Evolutionary conservation across 2,113 vertebrate species (phyloP).

Genomic region (Craseonycteris thonglongyai): DNA sequence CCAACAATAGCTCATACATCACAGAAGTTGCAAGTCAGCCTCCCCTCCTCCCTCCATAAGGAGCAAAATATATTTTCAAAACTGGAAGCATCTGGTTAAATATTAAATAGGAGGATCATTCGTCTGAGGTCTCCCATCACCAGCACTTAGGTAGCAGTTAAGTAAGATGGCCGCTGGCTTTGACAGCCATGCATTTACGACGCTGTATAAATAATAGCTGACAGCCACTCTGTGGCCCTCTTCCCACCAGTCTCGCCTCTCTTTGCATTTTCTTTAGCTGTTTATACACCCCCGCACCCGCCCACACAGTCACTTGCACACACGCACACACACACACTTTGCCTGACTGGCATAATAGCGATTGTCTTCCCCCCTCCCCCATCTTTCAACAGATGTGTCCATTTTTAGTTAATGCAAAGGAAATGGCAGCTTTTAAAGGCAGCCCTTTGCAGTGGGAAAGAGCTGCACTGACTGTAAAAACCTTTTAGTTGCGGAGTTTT

Average conservation of each 20-base stretch:
- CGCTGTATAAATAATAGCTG: slow-evolving; percentile 54
- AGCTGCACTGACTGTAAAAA: slow-evolving; percentile 54
- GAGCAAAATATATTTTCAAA: slow-evolving; percentile 42
- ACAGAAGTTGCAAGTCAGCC: slow-evolving; percentile 5
- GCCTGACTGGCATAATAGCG: slow-evolving; percentile 25
- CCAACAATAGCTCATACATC: neutral
- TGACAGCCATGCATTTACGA: slow-evolving; percentile 38
- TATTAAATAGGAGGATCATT: slow-evolving; percentile 55
- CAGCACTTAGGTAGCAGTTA: slow-evolving; percentile 49
- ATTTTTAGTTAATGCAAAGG: slow-evolving; percentile 68
- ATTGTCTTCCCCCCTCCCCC: slow-evolving; percentile 22
- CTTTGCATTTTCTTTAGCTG: slow-evolving; percentile 20
- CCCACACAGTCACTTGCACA: neutral
- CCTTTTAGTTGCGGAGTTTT: slow-evolving; percentile 50
- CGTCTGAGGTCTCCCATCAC: slow-evolving; percentile 16
- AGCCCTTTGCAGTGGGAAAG: slow-evolving; percentile 19
- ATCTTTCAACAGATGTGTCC: slow-evolving; percentile 61
- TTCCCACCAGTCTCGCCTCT: neutral
- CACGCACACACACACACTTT: neutral
- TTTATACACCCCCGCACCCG: neutral
- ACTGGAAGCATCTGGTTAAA: slow-evolving; percentile 67
- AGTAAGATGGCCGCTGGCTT: slow-evolving; percentile 26
- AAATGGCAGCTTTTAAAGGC: slow-evolving; percentile 66
- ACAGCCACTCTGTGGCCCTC: neutral
- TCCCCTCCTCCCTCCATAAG: neutral